Evolutionary conservation across 2,113 vertebrate genomes (phyloP), one percentile per base, ranked within the genome.

Genomic region (Entelurus aequoreus): DNA sequence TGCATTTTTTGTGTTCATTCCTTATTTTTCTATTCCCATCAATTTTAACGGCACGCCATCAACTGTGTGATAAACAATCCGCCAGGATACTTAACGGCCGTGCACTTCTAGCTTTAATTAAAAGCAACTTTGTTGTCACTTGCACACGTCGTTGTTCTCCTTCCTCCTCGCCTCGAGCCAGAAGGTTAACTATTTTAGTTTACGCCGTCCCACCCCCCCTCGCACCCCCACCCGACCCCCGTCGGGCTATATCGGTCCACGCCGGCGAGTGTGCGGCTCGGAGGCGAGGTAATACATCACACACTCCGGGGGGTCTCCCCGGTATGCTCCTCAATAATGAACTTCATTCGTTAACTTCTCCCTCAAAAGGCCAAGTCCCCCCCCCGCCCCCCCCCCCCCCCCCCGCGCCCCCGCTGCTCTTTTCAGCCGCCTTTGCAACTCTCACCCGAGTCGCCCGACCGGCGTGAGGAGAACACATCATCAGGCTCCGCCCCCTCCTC

Each of bases 241-340:
- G 76, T 81, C 54, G 42, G 66, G 74, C 74, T 78, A 68, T 81
- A 78, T 84, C 55, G 69, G 78, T 83, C 12, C 81, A 87, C 79
- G 85, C 74, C 86, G 86, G 86, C 72, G 72, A 77, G 74, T 77
- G 74, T 77, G 83, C 78, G 83, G 61, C 58, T 78, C 88, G 88
- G 87, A 73, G 69, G 78, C 63, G 48, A 68, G 87, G 86, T 84
- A 84, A 87, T 90, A 76, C 84, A 89, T 90, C 87, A 90, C 86
- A 70, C 72, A 72, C 88, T 84, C 73, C 85, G 80, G 89, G 88
- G 89, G 89, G 84, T 90, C 89, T 92, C 87, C 71, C 78, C 71
- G 86, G 59, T 89, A 74, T 87, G 78, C 86, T 90, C 77, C 89
- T 88, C 90, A 91, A 90, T 91, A 91, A 91, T 92, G 89, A 89